Evolutionary conservation across 2,113 vertebrate genomes (phyloP), one percentile per base, ranked within the genome.

Genomic region (Hirundichthys speculiger): DNA sequence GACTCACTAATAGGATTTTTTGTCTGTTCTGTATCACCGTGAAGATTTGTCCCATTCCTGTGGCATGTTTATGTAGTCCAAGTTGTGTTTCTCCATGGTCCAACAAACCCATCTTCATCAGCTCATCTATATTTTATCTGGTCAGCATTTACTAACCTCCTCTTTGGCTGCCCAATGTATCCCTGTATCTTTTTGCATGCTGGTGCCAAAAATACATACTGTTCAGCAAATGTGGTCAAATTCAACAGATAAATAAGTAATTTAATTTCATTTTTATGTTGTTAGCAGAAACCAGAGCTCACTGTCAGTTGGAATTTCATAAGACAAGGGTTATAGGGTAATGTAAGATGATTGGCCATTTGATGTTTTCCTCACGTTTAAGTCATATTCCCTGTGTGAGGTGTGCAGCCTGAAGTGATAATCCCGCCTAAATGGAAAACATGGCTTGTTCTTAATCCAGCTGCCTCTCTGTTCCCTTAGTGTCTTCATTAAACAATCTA

Each of bases 341-440:
- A 27, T 2, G n/a, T 45, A 50, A 77, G 69, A 73, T 59, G 64
- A 56, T 79, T 82, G 75, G 72, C 49, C 68, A 60, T 80, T 85
- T 51, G 62, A 78, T 81, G 73, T 84, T 84, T 87, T 75, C 53
- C 45, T 72, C 55, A 42, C 55, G 84, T 84, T 84, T 83, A 81
- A 87, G 65, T 88, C 79, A 72, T 82, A 83, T 87, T 89, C 86
- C 83, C 85, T 51, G 14, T 54, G 72, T 18, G 63, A 85, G 65
- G 70, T 80, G 63, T 84, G 83, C 82, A 79, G 69, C 69, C 80
- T 82, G 59, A 85, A 83, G 80, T 81, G 77, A 84, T 90, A 88
- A 88, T 88, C 86, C 86, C 80, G 72, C 70, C 76, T 83, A 88
- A 88, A 89, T 91, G 83, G 74, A 86, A 88, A 88, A 84, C 88